These are phyloP conservation scores for Notarius quadriscutis DNA, from an alignment of 2,113 vertebrate genomes.

Conservation along the genomic window DNA sequence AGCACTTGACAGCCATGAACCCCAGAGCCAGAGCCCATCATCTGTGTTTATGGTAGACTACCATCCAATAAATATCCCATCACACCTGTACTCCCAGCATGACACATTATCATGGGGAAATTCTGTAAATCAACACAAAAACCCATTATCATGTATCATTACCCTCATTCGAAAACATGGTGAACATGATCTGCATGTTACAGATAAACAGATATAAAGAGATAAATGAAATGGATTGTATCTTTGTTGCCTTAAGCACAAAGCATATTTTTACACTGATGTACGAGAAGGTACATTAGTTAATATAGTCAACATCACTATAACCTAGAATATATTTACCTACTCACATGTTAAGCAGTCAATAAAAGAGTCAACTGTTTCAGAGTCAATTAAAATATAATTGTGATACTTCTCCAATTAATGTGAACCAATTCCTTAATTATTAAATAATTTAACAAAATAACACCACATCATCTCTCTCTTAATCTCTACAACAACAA, in stretches of 20 bases:
- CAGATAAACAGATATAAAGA: background rate
- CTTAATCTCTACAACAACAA: no score
- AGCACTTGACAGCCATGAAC: slow-evolving; percentile 67
- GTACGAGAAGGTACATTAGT: background rate
- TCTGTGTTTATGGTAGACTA: slow-evolving; percentile 38
- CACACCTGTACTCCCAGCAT: slow-evolving; percentile 43
- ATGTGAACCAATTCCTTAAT: background rate
- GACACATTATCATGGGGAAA: slow-evolving; percentile 26
- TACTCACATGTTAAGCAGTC: background rate
- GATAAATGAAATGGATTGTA: background rate
- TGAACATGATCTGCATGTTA: background rate
- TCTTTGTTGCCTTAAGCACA: background rate
- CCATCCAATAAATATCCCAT: slow-evolving; percentile 37
- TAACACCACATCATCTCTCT: background rate
- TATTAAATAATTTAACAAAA: background rate
- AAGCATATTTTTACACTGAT: background rate
- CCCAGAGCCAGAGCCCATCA: slow-evolving; percentile 59
- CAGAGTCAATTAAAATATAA: background rate
- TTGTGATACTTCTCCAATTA: background rate
- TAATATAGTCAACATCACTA: background rate
- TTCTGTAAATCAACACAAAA: slow-evolving; percentile 2
- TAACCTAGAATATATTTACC: background rate
- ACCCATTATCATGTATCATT: slow-evolving; percentile 2
- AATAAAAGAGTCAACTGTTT: background rate
- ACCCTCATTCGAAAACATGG: background rate